These are phyloP conservation scores for Cotesia congregata DNA, from an alignment of 2,888 invertebrate genomes.

Conservation along the genomic window DNA sequence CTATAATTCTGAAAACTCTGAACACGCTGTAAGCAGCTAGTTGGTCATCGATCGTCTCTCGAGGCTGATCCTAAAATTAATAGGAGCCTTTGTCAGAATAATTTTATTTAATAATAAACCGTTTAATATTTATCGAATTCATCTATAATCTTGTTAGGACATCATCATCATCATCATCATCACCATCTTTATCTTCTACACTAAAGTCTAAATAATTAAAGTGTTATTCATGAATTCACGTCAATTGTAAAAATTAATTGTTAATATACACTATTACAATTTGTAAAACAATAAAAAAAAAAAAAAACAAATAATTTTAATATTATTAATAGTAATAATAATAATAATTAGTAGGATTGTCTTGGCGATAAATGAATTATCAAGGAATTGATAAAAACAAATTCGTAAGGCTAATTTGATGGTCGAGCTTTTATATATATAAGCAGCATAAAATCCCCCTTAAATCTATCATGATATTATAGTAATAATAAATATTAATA, in stretches of 20 bases:
- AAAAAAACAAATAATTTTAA: neutral
- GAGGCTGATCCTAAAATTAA: slow-evolving; percentile 42
- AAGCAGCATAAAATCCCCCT: slow-evolving; percentile 11
- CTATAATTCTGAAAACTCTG: slow-evolving; percentile 45
- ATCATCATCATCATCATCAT: neutral
- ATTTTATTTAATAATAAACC: slow-evolving; percentile 21
- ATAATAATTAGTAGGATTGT: neutral
- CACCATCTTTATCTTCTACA: neutral
- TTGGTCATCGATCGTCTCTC: slow-evolving; percentile 41
- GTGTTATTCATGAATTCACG: neutral
- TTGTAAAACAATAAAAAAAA: neutral
- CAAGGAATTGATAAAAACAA: neutral
- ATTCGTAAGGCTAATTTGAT: neutral
- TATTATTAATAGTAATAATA: neutral
- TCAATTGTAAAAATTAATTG: neutral
- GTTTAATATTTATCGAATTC: slow-evolving; percentile 17
- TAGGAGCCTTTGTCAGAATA: slow-evolving; percentile 30
- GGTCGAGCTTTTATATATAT: slow-evolving; percentile 6
- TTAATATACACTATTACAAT: neutral
- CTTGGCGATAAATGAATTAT: neutral
- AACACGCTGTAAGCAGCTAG: slow-evolving; percentile 36
- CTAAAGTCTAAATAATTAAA: neutral
- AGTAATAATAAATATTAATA: neutral
- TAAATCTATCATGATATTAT: slow-evolving; percentile 2
- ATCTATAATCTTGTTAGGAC: slow-evolving; percentile 3